A percentile compares a stretch with the other conserved stretches of the same genome.
Evolutionary conservation across 2,797 vertebrate species (phyloP).

Genomic region (Notoglanidium macrostoma): DNA sequence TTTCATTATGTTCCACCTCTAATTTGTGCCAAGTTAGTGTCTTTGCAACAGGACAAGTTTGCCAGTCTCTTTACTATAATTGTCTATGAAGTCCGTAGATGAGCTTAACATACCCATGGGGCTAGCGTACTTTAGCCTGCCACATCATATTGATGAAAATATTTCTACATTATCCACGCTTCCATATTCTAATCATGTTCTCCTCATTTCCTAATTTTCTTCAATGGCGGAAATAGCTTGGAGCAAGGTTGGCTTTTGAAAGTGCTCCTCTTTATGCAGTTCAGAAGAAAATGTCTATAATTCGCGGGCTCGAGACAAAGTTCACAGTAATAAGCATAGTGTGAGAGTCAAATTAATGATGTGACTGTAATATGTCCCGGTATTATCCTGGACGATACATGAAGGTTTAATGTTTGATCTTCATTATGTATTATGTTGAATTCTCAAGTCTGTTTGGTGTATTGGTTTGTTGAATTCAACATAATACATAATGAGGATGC

Average conservation of each 20-base stretch:
- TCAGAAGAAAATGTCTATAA: conserved; percentile 45
- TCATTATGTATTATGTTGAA: not conserved
- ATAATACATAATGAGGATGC: no score
- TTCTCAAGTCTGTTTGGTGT: not conserved
- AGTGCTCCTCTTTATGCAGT: conserved; percentile 51
- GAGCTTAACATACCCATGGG: conserved; percentile 28
- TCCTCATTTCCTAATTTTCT: conserved; percentile 52
- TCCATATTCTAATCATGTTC: conserved; percentile 51
- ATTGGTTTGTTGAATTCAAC: not conserved
- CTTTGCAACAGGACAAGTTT: not conserved
- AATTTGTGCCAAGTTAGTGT: conserved; percentile 4
- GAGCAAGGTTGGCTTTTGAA: conserved; percentile 57
- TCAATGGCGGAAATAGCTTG: conserved; percentile 51
- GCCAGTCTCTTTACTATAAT: conserved; percentile 22
- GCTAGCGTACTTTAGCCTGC: conserved; percentile 17
- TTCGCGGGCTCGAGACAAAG: conserved; percentile 43
- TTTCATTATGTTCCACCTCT: not conserved
- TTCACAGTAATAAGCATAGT: conserved; percentile 34
- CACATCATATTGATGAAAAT: conserved; percentile 28
- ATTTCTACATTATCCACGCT: conserved; percentile 29
- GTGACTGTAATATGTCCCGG: conserved; percentile 25
- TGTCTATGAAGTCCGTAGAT: conserved; percentile 37
- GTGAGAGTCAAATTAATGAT: conserved; percentile 29
- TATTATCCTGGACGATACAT: conserved; percentile 5
- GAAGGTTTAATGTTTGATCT: conserved; percentile 15